These are phyloP conservation scores for Pipistrellus nathusii DNA, from an alignment of 2,797 vertebrate species.

Conservation along the genomic window DNA sequence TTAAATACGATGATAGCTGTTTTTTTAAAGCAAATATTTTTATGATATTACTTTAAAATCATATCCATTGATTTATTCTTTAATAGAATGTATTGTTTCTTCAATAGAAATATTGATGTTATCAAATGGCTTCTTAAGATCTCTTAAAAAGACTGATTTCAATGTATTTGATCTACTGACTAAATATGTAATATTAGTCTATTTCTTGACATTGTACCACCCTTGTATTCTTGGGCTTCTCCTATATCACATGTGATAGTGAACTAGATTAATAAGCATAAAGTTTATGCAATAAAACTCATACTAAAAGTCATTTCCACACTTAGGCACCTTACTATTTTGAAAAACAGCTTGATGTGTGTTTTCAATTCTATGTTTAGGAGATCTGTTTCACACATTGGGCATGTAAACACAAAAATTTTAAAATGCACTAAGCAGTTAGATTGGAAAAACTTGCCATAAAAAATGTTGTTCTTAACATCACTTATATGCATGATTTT, in stretches of 20 bases:
- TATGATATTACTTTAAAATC: not conserved
- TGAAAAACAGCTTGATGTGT: not conserved
- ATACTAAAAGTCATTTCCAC: not conserved
- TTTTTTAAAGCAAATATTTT: not conserved
- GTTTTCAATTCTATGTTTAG: not conserved
- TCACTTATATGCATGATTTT: constrained; percentile 25
- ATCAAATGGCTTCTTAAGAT: not conserved
- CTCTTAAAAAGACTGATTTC: not conserved
- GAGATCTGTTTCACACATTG: not conserved
- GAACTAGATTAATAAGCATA: not conserved
- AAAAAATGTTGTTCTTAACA: not conserved
- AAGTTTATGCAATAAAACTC: not conserved
- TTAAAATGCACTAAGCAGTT: not conserved
- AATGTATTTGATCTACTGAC: not conserved
- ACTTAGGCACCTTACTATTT: not conserved
- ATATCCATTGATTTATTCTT: not conserved
- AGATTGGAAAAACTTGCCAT: not conserved
- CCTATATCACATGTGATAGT: not conserved
- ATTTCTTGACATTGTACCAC: not conserved
- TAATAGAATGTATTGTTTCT: not conserved
- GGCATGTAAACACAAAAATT: not conserved
- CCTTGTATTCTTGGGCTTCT: not conserved
- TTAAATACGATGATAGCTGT: not conserved
- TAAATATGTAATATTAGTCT: not conserved
- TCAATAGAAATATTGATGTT: not conserved